These are phyloP conservation scores for Sialis fuliginosa DNA, from an alignment of 2,888 invertebrate species.

Conservation along the genomic window DNA sequence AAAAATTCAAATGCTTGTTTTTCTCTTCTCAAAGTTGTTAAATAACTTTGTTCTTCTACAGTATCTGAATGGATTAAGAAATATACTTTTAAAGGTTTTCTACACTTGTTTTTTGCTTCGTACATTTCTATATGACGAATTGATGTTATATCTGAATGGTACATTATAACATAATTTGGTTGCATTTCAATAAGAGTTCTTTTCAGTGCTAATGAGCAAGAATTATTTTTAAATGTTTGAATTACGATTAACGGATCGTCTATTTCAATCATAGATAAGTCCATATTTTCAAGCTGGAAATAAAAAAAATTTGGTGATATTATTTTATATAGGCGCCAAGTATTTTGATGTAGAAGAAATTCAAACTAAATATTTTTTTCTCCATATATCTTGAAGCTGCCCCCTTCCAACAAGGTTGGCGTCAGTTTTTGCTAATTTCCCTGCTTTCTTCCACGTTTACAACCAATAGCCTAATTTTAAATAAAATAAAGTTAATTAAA, in stretches of 20 bases:
- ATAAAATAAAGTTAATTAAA: too few relatives aligned
- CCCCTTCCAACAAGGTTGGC: too few relatives aligned
- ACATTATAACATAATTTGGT: slow-evolving; percentile 77
- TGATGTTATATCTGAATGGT: slow-evolving; percentile 73
- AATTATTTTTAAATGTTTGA: slow-evolving; percentile 60
- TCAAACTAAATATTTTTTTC: too few relatives aligned
- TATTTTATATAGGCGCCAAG: too few relatives aligned
- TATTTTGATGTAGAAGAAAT: too few relatives aligned
- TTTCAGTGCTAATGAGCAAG: slow-evolving; percentile 53
- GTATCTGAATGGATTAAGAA: slow-evolving; percentile 83
- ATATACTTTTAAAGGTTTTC: slow-evolving; percentile 52
- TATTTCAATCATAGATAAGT: slow-evolving; percentile 41
- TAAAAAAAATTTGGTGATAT: too few relatives aligned
- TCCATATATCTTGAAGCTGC: too few relatives aligned
- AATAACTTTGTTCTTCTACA: slow-evolving; percentile 91
- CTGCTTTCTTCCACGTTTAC: too few relatives aligned
- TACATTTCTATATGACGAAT: slow-evolving; percentile 81
- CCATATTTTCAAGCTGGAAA: slow-evolving; percentile 44
- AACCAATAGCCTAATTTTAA: too few relatives aligned
- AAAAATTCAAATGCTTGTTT: slow-evolving; percentile 88
- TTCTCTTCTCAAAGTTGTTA: slow-evolving; percentile 77
- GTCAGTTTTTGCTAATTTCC: too few relatives aligned
- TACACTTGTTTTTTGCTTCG: slow-evolving; percentile 39
- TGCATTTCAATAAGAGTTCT: slow-evolving; percentile 43
- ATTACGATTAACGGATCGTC: slow-evolving; percentile 51